These are phyloP conservation scores for Heteromurus nitidus DNA, from an alignment of 2,888 invertebrate genomes.

Conservation along the genomic window DNA sequence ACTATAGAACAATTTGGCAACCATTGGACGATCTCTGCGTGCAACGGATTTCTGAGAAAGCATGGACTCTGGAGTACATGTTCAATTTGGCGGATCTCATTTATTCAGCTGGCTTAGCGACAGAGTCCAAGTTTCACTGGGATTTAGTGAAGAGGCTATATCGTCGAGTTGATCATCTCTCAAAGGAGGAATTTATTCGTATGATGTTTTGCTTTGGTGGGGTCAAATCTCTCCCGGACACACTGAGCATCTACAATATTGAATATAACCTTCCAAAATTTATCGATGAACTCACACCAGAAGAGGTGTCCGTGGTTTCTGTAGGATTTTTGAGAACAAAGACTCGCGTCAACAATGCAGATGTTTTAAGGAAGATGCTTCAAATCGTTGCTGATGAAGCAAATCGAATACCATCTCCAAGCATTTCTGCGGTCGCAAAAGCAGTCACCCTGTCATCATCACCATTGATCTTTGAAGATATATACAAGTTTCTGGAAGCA, in stretches of 20 bases:
- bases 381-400: slow-evolving; percentile 78
- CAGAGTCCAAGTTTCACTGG: slow-evolving; percentile 76
- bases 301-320: slow-evolving; percentile 84
- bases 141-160: slow-evolving; percentile 79
- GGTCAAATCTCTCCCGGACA: slow-evolving; percentile 77
- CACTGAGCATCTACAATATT: slow-evolving; percentile 81
- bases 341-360: slow-evolving; percentile 79
- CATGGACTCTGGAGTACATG: slow-evolving; percentile 75
- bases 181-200: slow-evolving; percentile 81
- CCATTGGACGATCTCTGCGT: slow-evolving; percentile 82
- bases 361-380: slow-evolving; percentile 78
- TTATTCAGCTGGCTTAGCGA: slow-evolving; percentile 76
- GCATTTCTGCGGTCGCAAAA: slow-evolving; percentile 79
- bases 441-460: slow-evolving; percentile 24
- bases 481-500: slow-evolving; percentile 78
- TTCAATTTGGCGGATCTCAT: slow-evolving; percentile 81
- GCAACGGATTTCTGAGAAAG: slow-evolving; percentile 73
- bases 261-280: slow-evolving; percentile 79
- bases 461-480: slow-evolving; percentile 71
- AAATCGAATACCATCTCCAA: slow-evolving; percentile 80
- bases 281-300: slow-evolving; percentile 79
- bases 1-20: slow-evolving; percentile 82
- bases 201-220: slow-evolving; percentile 82
- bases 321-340: slow-evolving; percentile 87
- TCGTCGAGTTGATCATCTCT: slow-evolving; percentile 79